Evolutionary conservation across 53 echinoderm and acorn worm genomes (phyloP).

Genomic region (Luidia sarsii): DNA sequence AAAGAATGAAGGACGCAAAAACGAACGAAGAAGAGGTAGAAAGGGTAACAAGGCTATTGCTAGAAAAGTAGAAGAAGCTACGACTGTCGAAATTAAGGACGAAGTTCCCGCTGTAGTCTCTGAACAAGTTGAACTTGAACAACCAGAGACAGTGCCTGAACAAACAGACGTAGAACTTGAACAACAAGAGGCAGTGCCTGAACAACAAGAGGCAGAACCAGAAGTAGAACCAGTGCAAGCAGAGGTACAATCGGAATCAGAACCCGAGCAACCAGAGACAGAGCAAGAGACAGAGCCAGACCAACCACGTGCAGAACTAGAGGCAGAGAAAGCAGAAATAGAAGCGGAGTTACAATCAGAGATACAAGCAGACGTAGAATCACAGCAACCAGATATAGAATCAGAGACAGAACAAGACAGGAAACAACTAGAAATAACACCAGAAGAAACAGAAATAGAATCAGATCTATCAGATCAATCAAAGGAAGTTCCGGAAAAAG

Average conservation of each 20-base stretch:
- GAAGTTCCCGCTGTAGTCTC: too few species aligned
- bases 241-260: too few species aligned
- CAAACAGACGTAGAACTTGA: not conserved
- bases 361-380: not conserved
- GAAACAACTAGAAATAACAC: not conserved
- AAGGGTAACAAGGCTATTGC: not conserved
- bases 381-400: not conserved
- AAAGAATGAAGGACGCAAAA: not conserved
- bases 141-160: not conserved
- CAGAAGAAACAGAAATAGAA: not conserved
- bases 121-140: too few species aligned
- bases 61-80: not conserved
- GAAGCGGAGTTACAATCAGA: not conserved
- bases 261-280: too few species aligned
- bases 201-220: too few species aligned
- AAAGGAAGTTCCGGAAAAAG: too few species aligned
- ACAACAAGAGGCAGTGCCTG: too few species aligned
- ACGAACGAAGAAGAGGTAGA: not conserved
- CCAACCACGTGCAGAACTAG: too few species aligned
- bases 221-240: too few species aligned
- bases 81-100: too few species aligned
- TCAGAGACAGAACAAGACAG: not conserved
- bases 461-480: not conserved
- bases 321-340: not conserved
- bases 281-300: too few species aligned